A percentile compares a stretch with the other conserved stretches of the same genome.
These are phyloP conservation scores for Conops quadrifasciatus DNA, from an alignment of 2,888 invertebrate genomes.

Conservation along the genomic window DNA sequence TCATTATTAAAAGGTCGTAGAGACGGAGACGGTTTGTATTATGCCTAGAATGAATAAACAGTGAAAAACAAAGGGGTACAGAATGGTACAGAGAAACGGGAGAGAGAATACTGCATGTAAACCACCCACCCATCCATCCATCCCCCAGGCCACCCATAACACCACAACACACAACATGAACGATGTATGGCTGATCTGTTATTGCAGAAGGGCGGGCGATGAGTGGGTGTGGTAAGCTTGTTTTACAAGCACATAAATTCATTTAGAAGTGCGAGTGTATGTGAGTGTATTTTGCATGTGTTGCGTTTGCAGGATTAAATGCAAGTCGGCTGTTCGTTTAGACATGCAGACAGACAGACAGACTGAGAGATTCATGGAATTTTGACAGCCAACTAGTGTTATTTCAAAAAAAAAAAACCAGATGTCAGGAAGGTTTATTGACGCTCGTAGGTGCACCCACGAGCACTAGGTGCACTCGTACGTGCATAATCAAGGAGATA, in stretches of 20 bases:
- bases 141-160: background rate
- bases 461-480: too few species aligned
- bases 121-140: background rate
- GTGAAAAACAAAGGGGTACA: background rate
- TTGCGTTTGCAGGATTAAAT: constrained; percentile 19
- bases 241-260: background rate
- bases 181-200: too few species aligned
- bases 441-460: background rate
- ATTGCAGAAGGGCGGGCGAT: too few species aligned
- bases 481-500: background rate
- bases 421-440: constrained; percentile 33
- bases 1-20: constrained; percentile 34
- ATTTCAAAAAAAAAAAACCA: constrained; percentile 31
- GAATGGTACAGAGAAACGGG: background rate
- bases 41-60: background rate
- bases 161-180: background rate
- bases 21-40: background rate
- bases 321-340: constrained; percentile 12
- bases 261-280: background rate
- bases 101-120: background rate
- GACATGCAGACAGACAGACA: constrained; percentile 25
- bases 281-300: background rate
- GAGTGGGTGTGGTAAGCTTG: background rate
- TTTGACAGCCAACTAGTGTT: constrained; percentile 36
- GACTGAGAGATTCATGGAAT: background rate